These are phyloP conservation scores for Dufourea novaeangliae DNA, from an alignment of 1,140 invertebrate species.

Conservation along the genomic window DNA sequence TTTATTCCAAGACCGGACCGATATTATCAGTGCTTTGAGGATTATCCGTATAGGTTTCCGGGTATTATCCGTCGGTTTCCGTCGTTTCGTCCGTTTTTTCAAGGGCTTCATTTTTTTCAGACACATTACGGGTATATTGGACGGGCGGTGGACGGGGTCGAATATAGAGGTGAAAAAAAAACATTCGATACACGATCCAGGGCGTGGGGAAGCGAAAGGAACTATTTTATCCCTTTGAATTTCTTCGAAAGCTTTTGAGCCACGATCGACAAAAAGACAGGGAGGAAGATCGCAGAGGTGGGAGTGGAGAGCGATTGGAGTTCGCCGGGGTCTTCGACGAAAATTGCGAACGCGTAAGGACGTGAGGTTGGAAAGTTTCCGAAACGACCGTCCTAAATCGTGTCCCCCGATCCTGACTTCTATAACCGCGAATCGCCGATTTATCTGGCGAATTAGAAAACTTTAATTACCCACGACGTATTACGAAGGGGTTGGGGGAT, in stretches of 20 bases:
- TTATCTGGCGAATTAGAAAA: conserved; percentile 37
- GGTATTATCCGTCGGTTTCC: conserved; percentile 34
- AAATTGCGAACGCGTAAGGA: conserved; percentile 38
- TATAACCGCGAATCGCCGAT: conserved; percentile 25
- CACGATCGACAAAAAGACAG: background rate
- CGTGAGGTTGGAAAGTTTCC: conserved; percentile 20
- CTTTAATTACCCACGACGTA: conserved; percentile 39
- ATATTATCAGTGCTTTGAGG: conserved; percentile 42
- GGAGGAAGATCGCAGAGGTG: background rate
- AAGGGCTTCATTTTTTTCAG: conserved; percentile 19
- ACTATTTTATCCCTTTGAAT: conserved; percentile 13
- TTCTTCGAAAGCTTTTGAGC: conserved; percentile 15
- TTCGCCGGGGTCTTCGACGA: conserved; percentile 26
- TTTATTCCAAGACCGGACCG: conserved; percentile 33
- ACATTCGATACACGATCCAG: conserved; percentile 1
- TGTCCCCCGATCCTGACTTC: background rate
- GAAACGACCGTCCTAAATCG: conserved; percentile 18
- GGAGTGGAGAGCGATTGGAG: background rate
- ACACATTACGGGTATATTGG: conserved; percentile 23
- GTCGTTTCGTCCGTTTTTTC: conserved; percentile 11
- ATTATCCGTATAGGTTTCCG: conserved; percentile 50
- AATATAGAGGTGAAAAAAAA: background rate
- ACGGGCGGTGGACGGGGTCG: background rate
- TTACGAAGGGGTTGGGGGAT: background rate
- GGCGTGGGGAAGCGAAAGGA: background rate